Base-by-base conservation (phyloP, 2,113 vertebrate genomes). In the Gadus macrocephalus region DNA sequence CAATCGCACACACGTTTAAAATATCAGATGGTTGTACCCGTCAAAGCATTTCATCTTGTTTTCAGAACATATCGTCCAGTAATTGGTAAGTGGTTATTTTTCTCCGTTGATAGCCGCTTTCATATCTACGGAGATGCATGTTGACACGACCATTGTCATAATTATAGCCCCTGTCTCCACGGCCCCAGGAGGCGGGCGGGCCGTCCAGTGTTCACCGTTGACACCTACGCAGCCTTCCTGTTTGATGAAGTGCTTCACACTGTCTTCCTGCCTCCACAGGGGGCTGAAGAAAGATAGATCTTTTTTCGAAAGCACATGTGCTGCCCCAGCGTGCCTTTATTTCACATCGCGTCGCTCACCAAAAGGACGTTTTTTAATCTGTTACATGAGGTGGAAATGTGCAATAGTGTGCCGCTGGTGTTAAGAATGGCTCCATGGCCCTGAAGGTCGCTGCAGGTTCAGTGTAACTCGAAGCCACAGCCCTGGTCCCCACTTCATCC, bases 11-110 rank as follows among this genome's bases (percentile, higher is more conserved):
- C 61, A 42, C 69, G 80, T 67, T 12, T 11, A 61, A 7, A 9
- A 25, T 15, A 22, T 61, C 78, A 77, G 75, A 85, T 80, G 19
- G 38, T 85, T 85, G 9, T 84, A 75, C 9, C 67, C 68, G 77
- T 85, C 76, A 77, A 49, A 71, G 19, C 11, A 19, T 82, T 81
- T 72, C 68, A 75, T 75, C 77, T 78, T 20, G 63, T 66, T 27
- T 61, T 55, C 62, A 31, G 58, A 27, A 19, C 5, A 60, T 20
- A 72, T 53, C 49, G 49, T 14, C 25, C 64, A 66, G 58, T 68
- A 55, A 62, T 78, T 58, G 12, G 1, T 49, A 27, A 66, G 31
- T 14, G 42, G 60, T 69, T 64, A 58, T 31, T 66, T 25, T 49
- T 9, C 9, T 49, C 42, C 42, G 25, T 22, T 62, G 42, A 73